Percentiles rank a stretch among this genome's conserved stretches.
These are phyloP conservation scores for Drosophila austrosaltans DNA, from an alignment of 2,888 invertebrate genomes.

Conservation along the genomic window DNA sequence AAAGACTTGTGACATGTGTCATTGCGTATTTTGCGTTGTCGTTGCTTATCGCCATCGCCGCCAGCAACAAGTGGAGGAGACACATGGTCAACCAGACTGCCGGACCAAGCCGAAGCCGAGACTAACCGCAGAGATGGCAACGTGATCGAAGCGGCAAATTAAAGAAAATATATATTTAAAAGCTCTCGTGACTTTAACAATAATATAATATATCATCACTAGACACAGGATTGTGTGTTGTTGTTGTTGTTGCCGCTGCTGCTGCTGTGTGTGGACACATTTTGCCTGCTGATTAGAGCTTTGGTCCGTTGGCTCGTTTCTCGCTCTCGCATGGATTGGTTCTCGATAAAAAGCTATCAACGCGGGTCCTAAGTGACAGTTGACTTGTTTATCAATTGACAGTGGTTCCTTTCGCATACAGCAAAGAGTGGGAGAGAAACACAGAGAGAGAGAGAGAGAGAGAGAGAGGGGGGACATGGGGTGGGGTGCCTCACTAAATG, in stretches of 20 bases:
- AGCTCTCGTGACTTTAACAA: neutral
- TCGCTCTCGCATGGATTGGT: constrained; percentile 51
- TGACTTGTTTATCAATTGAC: constrained; percentile 82
- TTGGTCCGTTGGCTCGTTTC: constrained; percentile 32
- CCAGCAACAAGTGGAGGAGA: constrained; percentile 51
- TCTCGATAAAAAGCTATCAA: constrained; percentile 73
- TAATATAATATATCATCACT: constrained; percentile 5
- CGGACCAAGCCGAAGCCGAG: constrained; percentile 20
- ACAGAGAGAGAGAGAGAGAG: neutral
- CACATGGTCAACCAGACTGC: neutral
- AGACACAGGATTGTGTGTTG: no score
- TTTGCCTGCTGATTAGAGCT: constrained; percentile 76
- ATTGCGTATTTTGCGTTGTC: constrained; percentile 48
- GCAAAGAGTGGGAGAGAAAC: neutral
- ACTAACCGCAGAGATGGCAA: constrained; percentile 27
- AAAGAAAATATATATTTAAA: neutral
- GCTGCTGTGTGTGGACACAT: constrained; percentile 31
- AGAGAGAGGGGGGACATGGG: neutral
- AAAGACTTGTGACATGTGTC: constrained; percentile 77
- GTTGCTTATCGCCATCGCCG: constrained; percentile 72
- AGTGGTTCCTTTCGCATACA: constrained; percentile 57
- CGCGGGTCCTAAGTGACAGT: constrained; percentile 76
- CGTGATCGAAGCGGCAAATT: constrained; percentile 11
- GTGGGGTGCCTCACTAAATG: no score
- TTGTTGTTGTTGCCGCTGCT: neutral